Base-by-base conservation (phyloP, 2,888 invertebrate genomes). In the Rhopalosiphum nymphaeae region DNA sequence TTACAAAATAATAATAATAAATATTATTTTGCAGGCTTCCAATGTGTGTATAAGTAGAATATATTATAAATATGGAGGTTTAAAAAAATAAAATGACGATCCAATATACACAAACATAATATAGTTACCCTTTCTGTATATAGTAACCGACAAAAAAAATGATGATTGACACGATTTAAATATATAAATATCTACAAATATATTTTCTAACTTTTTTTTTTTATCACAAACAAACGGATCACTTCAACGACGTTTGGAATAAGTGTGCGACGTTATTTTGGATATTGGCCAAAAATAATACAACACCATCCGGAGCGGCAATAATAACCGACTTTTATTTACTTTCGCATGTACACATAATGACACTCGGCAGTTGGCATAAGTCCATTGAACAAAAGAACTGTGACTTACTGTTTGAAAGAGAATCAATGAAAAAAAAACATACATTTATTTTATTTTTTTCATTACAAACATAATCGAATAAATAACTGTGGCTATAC, bases 271-370 rank as follows among this genome's bases (percentile, higher is more conserved):
- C 90, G 67, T 53, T n/a, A 42, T 91, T 61, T 91, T 94, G 94
- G 94, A 91, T 86, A 87, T 86, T 29, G 85, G 53, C 94, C 94
- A 94, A 91, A 49, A 46, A 94, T 44, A 94, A 94, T 94, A 85
- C 87, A 42, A 46, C 93, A 49, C 49, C 89, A 57, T 84, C 93
- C 85, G 93, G 85, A 85, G 89, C 44, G 78, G 89, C 89, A 85
- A 86, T 87, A 94, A 90, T 94, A 94, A 93, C 89, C 56, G 86
- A 91, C 57, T 90, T 91, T 91, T 94, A 90, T 94, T 94, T 94
- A 67, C 94, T 86, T 91, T 91, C 53, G 61, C 67, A 29, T 29
- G 42, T 42, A 36, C 56, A 25, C 53, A 56, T 57, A 84, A 36
- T 85, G 42, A 89, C 86, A 91, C 86, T 94, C 91, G 94, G 87